phyloP scores from a whole-genome alignment of 2,113 vertebrate species.

The Tachycineta bicolor region DNA sequence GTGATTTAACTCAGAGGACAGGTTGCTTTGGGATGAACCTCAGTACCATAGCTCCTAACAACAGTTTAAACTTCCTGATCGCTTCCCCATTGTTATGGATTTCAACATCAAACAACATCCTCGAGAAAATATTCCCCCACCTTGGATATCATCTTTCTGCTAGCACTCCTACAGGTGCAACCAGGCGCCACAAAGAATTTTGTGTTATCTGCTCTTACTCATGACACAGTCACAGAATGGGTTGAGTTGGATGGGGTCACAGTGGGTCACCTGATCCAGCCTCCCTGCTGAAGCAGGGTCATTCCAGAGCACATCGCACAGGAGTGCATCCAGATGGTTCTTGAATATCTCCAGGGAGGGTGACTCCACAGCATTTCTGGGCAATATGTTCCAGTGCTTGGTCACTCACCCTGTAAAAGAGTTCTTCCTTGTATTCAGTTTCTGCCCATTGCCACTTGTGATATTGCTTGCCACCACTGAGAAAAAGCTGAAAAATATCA shows the following conservation, averaged over 20 bases:
- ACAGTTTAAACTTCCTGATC: not conserved
- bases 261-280: not conserved
- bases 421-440: not conserved
- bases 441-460: not conserved
- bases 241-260: not conserved
- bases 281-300: not conserved
- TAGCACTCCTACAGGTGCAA: not conserved
- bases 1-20: not conserved
- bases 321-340: not conserved
- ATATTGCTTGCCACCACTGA: not conserved
- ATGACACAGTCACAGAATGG: not conserved
- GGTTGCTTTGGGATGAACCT: not conserved
- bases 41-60: not conserved
- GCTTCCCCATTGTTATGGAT: not conserved
- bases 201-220: not conserved
- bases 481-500: not conserved
- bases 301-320: not conserved
- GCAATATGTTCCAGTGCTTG: not conserved
- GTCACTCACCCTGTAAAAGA: not conserved
- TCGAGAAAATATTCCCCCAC: not conserved
- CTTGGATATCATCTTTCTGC: not conserved
- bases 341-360: not conserved
- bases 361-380: not conserved
- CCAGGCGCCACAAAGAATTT: not conserved
- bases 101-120: not conserved